Base-by-base conservation (phyloP, 2,888 invertebrate species). In the Abscondita cerata region DNA sequence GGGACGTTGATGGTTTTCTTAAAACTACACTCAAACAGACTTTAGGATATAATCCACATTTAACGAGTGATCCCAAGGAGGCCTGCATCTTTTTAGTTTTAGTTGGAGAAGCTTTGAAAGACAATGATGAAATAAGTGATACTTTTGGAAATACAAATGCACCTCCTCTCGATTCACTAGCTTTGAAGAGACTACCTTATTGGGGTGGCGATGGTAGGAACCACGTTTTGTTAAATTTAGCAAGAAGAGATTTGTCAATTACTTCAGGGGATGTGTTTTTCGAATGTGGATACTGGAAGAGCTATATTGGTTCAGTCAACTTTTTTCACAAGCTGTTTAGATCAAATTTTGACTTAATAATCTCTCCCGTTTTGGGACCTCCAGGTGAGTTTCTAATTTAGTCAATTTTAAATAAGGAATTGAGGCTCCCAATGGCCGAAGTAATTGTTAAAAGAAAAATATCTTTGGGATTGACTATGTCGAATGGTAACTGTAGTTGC, bases 181-280 rank as follows among this genome's bases (percentile, higher is more conserved):
- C 89, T 68, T 78, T 93, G 4, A 87, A 87, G 68, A 83, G 81
- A 31, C 81, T 97, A 52, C 93, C 95, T 0, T 92, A 91, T 79
- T 98, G 97, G 97, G 93, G 92, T 18, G 96, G 96, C 0, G 96
- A 97, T 83, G 98, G 97, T 8, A 86, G 95, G 34, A 98, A 98
- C 81, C 97, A 97, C 79, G 83, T 98, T 15, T 77, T 98, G 3
- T 77, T 97, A 15, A 95, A 95, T 81, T 81, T 95, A 59, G 92
- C 93, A 0, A 83, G 93, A 53, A 83, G 91, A 9, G 90, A 92
- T 79, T 80, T 92, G 33, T 86, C 87, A 1, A 86, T 89, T 2
- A 84, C 85, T 15, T 85, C 90, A 11, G 12, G 11, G 4, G 90
- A 91, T 79, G 84, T 90, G 40, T 88, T 94, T 12, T 69, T 79